These are phyloP conservation scores for Coenonympha arcania DNA, from an alignment of 2,888 invertebrate species.

Conservation along the genomic window DNA sequence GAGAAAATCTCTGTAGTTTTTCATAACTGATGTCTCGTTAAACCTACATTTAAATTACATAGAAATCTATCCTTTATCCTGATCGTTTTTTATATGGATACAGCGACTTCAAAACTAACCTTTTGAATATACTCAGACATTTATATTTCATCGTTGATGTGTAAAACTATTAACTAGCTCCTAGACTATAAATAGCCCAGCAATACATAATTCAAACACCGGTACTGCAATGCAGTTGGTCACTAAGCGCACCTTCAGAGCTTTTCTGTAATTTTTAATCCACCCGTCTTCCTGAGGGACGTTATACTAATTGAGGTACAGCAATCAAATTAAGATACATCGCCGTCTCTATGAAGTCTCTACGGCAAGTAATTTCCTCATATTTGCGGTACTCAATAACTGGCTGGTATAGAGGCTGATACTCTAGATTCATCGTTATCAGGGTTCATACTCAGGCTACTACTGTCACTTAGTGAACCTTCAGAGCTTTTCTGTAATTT, in stretches of 20 bases:
- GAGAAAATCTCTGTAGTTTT: too few species aligned
- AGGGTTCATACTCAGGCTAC: too few species aligned
- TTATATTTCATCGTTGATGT: too few species aligned
- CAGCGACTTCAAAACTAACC: too few species aligned
- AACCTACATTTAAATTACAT: too few species aligned
- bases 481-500: too few species aligned
- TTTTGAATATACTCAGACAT: too few species aligned
- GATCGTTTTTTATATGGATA: too few species aligned
- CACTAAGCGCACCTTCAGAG: constrained; percentile 28
- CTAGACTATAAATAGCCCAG: constrained; percentile 29
- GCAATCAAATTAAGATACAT: constrained; percentile 33
- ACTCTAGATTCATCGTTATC: too few species aligned
- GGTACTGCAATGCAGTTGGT: constrained; percentile 45
- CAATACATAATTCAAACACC: constrained; percentile 40
- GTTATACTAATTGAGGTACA: constrained; percentile 28
- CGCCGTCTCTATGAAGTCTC: constrained; percentile 13
- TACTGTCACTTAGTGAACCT: too few species aligned
- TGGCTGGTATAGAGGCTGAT: neutral
- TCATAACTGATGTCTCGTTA: too few species aligned
- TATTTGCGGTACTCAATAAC: neutral
- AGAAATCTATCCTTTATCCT: too few species aligned
- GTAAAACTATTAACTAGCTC: constrained; percentile 17
- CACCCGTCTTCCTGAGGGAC: constrained; percentile 15
- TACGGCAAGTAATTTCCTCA: neutral
- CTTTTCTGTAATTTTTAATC: constrained; percentile 26